Percentiles rank a stretch among this genome's conserved stretches.
Conservation (phyloP, 2,888 invertebrate genomes). For the Gymnosoma rotundatum region DNA sequence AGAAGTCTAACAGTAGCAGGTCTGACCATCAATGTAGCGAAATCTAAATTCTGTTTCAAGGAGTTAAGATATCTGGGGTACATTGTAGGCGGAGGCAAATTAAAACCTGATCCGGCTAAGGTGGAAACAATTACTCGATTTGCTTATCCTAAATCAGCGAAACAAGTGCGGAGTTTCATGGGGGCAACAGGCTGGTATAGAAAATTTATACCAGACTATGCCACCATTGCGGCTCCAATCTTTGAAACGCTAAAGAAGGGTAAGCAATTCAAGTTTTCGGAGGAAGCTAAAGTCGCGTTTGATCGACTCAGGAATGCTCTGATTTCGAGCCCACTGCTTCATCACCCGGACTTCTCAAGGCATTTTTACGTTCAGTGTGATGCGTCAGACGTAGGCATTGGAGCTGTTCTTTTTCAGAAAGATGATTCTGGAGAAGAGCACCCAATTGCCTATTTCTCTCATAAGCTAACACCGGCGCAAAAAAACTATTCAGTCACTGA, state of each 20-base stretch:
- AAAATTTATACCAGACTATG: not conserved
- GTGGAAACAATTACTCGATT: not conserved
- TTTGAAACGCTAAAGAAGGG: not conserved
- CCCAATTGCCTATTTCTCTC: slow-evolving; percentile 13
- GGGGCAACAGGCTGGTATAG: not conserved
- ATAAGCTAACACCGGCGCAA: not conserved
- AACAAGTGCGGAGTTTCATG: not conserved
- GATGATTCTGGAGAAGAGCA: slow-evolving; percentile 7
- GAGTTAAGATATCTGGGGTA: slow-evolving; percentile 32
- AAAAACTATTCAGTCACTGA: not conserved
- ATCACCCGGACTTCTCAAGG: not conserved
- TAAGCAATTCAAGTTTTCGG: not conserved
- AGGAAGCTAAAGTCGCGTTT: slow-evolving; percentile 8
- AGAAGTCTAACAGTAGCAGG: not conserved
- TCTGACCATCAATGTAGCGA: slow-evolving; percentile 21
- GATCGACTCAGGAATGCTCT: slow-evolving; percentile 9
- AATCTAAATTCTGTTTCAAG: slow-evolving; percentile 37
- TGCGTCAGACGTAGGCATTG: slow-evolving; percentile 25
- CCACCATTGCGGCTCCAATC: not conserved
- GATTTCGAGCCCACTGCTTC: slow-evolving; percentile 1
- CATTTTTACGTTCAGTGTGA: not conserved
- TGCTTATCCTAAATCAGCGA: not conserved
- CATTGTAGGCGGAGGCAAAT: slow-evolving; percentile 14
- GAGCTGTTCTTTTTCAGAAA: slow-evolving; percentile 13
- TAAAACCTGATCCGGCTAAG: no score